Evolutionary conservation across 2,113 vertebrate species (phyloP), one percentile per base, ranked within the genome.

Genomic region (Dipodomys merriami): DNA sequence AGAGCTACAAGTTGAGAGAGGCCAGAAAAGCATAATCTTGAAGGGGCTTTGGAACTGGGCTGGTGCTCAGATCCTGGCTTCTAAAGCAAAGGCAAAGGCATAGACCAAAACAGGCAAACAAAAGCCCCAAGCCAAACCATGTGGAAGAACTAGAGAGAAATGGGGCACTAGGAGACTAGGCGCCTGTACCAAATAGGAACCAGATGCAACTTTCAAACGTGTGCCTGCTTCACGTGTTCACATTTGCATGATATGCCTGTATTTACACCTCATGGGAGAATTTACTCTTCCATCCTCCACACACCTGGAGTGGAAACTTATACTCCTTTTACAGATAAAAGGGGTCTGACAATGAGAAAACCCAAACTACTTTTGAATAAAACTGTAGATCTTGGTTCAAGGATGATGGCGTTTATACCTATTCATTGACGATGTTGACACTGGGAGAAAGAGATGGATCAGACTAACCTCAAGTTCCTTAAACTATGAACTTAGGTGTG

Each of bases 181-280:
- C 2, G 39, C 77, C 88, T 67, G 57, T 9, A 57, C 67, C 49
- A 90, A 76, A 96, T 49, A 85, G 91, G 80, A 88, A 71, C 91
- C 91, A 93, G 95, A 79, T 92, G 86, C 68, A 60, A 30, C 33
- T 76, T 71, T 46, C 83, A 93, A 89, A 57, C 44, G 22, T 0
- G 23, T 19, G 82, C 39, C 84, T 71, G 79, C 30, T n/a, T 44
- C 64, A 11, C 19, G 67, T 35, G 83, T 69, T 65, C 18, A 18
- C 6, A n/a, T 68, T n/a, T 13, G 25, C 35, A 62, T 20, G 44
- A 46, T 25, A 3, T n/a, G 29, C 53, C 49, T 74, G 0, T 10
- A 35, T 44, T 46, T 35, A 49, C 1, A 27, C 57, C 73, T 46
- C 13, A 60, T 0, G 60, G 11, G 22, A 8, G 29, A 25, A 65